These are phyloP conservation scores for Aegotheles bennettii DNA, from an alignment of 2,113 vertebrate genomes.

Conservation along the genomic window DNA sequence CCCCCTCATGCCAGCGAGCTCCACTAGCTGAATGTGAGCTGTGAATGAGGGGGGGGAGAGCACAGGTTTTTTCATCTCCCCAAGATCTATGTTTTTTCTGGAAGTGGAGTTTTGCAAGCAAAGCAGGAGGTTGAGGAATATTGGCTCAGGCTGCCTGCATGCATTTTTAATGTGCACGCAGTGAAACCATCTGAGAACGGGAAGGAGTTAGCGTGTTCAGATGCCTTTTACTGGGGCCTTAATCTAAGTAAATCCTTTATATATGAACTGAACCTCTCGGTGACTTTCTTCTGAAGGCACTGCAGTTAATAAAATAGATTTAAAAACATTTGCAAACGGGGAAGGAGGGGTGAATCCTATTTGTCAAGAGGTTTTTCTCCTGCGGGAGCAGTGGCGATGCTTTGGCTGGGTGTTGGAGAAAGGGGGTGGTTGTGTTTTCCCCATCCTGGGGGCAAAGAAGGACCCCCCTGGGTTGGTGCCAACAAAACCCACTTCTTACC, in stretches of 20 bases:
- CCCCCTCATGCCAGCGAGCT: neutral
- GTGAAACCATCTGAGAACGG: neutral
- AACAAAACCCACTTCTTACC: neutral
- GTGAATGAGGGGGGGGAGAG: neutral
- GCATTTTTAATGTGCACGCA: slow-evolving; percentile 43
- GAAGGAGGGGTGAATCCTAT: neutral
- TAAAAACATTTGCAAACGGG: neutral
- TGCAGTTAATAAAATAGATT: neutral
- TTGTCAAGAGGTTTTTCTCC: neutral
- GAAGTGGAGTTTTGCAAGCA: slow-evolving; percentile 31
- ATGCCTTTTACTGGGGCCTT: neutral
- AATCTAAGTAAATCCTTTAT: neutral
- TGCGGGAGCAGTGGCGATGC: rapidly evolving
- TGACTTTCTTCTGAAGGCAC: neutral
- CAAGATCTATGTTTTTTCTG: neutral
- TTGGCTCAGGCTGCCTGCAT: neutral
- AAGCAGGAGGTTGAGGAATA: slow-evolving; percentile 25
- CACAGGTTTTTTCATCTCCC: slow-evolving; percentile 1
- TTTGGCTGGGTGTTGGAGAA: rapidly evolving
- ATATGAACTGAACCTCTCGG: neutral
- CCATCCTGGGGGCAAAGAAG: neutral
- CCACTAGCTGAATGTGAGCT: neutral
- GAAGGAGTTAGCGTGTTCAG: neutral
- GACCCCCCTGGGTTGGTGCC: neutral
- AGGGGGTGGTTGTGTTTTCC: neutral